Base-by-base conservation (phyloP, 2,797 vertebrate species). In the Lemur catta region DNA sequence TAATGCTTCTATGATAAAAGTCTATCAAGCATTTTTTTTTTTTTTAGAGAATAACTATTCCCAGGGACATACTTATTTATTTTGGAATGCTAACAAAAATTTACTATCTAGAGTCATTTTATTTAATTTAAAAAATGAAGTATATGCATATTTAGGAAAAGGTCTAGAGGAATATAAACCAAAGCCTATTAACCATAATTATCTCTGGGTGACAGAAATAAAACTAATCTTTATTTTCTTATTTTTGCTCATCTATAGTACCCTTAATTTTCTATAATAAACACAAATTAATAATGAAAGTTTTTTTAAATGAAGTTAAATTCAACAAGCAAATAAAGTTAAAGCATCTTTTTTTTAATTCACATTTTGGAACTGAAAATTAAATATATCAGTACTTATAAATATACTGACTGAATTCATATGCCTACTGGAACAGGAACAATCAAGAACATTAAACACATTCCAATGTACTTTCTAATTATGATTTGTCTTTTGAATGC, bases 191-290 rank as follows among this genome's bases (percentile, higher is more conserved):
- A 91, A 82, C 48, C 12, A 61, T 38, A 94, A 80, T 52, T 87
- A 86, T 52, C 69, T 91, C 52, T 69, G 18, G 2, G 71, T 61
- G 41, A 87, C n/a, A 82, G 12, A 95, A 95, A 80, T 14, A 92
- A 81, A 87, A 72, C 12, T 61, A 65, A 89, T 63, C 59, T 89
- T 82, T 92, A 79, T 94, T 91, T 84, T 65, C 46, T 72, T 93
- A 57, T 76, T 63, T 91, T 87, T 89, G 63, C 7, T 95, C 22
- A 94, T 30, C 33, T 88, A 43, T 11, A 92, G 41, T 43, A 57
- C 20, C 90, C 22, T 52, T 91, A 88, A 88, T 35, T 96, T 92
- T 95, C 80, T n/a, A 35, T 74, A 86, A 89, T 84, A 94, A 94
- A 43, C 22, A 86, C 4, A 85, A 82, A 35, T 13, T 65, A 85